Evolutionary conservation across 2,888 invertebrate genomes (phyloP), one percentile per base, ranked within the genome.

Genomic region (Polyommatus icarus): DNA sequence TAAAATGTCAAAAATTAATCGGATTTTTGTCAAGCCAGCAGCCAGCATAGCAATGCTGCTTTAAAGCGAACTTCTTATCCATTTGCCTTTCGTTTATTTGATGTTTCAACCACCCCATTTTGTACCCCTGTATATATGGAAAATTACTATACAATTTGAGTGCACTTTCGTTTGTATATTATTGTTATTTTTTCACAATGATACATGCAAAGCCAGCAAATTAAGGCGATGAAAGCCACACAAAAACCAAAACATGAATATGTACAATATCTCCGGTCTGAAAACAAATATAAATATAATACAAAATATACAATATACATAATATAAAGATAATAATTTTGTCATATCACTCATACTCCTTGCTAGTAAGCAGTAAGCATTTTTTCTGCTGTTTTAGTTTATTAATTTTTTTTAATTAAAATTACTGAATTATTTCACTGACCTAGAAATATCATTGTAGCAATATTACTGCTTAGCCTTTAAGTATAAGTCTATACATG

Each of bases 211-310:
- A 81, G 80, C 81, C 76, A 54, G 50, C 72, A 36, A 40, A 24
- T 40, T n/a, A 50, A 75, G 76, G 76, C 50, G 24, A 12, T 61
- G 40, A 78, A 67, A 76, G 79, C 71, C 79, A 76, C 79, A 73
- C 40, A 78, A 78, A 81, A 81, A 80, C 80, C 81, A 79, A 80
- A 80, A 82, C 78, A 81, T 80, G 80, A 46, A 79, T 81, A 80
- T 82, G 79, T 79, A 82, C 77, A 80, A 79, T 67, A 80, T 78
- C 79, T 77, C 80, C 82, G 77, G 81, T 81, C 83, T 83, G 83
- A 80, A 84, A 82, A 82, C 82, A 84, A 80, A 83, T 81, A 80
- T 78, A 82, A 75, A 83, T 79, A 80, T 79, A 81, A 76, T 80
- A 82, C 79, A 79, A 82, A 79, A 83, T 82, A 83, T 73, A 76